phyloP scores from a whole-genome alignment of 2,797 vertebrate species.

The Nannoperca obscura region DNA sequence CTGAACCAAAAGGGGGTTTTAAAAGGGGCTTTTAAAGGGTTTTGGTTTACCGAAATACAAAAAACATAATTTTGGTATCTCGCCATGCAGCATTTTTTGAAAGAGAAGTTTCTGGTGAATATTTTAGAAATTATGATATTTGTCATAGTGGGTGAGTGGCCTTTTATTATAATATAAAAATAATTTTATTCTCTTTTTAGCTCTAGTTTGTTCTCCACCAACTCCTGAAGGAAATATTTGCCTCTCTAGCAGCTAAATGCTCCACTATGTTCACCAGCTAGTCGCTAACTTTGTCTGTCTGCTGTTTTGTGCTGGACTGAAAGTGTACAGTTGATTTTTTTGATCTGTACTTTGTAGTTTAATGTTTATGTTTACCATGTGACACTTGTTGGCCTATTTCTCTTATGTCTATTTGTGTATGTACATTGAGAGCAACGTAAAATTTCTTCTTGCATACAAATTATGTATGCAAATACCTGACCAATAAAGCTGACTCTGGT shows the following conservation, averaged over 20 bases:
- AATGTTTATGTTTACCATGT: too few relatives aligned
- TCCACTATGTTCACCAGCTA: background rate
- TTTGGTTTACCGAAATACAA: background rate
- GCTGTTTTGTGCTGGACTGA: background rate
- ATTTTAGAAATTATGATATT: background rate
- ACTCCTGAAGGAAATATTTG: background rate
- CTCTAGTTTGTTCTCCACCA: constrained; percentile 4
- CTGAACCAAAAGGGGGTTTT: background rate
- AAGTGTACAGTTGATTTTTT: background rate
- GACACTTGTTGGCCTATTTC: too few relatives aligned
- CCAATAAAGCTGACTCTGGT: too few relatives aligned
- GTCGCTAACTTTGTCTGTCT: background rate
- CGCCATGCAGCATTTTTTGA: background rate
- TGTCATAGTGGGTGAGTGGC: background rate
- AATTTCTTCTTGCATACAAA: too few relatives aligned
- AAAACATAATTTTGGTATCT: background rate
- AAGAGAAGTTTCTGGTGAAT: background rate
- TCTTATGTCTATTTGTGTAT: too few relatives aligned
- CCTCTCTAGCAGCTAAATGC: background rate
- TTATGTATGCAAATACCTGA: too few relatives aligned
- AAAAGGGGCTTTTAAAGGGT: background rate
- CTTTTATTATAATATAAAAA: background rate
- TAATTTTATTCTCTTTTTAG: background rate
- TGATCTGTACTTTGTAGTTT: too few relatives aligned
- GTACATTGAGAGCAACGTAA: too few relatives aligned